Conservation (phyloP, 2,888 invertebrate genomes). For the Tipula unca region DNA sequence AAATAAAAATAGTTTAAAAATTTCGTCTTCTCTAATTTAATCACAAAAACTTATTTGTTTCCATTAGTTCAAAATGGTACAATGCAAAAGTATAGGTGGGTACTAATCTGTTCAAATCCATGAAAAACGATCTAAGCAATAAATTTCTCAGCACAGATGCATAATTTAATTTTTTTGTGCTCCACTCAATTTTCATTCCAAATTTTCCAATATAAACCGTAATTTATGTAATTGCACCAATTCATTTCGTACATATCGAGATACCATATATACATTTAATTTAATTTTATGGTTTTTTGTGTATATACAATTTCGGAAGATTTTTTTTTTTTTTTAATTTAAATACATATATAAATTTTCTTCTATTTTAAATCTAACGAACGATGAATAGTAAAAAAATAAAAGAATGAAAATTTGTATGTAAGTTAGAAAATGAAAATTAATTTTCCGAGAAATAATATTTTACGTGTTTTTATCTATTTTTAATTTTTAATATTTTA, state of each 20-base stretch:
- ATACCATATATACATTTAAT: background rate
- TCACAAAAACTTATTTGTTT: too few relatives aligned
- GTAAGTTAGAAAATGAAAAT: background rate
- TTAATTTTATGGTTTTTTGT: background rate
- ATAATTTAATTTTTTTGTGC: background rate
- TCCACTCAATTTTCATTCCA: background rate
- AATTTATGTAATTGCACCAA: constrained; percentile 2
- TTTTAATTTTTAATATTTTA: background rate
- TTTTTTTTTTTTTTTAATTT: too few relatives aligned
- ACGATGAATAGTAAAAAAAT: background rate
- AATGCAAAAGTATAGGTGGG: too few relatives aligned
- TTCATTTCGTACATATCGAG: background rate
- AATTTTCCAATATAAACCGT: background rate
- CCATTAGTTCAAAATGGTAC: too few relatives aligned
- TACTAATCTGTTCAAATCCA: too few relatives aligned
- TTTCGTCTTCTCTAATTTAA: too few relatives aligned
- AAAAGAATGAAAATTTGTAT: background rate
- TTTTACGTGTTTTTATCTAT: background rate
- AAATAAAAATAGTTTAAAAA: too few relatives aligned
- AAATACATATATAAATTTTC: background rate
- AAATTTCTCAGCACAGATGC: background rate
- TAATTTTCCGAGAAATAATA: background rate
- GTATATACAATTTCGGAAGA: background rate
- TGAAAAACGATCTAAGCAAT: background rate
- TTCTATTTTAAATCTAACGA: background rate